Conservation (phyloP, 2,797 vertebrate species). For the Miichthys miiuy region DNA sequence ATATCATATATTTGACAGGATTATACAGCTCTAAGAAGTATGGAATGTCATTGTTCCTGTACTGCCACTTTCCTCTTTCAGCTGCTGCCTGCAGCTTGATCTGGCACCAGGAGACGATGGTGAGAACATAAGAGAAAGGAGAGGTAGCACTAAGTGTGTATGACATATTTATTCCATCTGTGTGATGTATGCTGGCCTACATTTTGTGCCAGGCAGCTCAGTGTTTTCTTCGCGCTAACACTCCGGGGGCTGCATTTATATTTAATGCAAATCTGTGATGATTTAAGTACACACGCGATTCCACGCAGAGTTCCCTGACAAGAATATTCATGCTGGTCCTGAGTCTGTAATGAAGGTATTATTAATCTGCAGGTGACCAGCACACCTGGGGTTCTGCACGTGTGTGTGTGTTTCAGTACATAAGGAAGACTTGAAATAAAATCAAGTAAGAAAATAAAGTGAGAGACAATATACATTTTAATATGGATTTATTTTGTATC, state of each 20-base stretch:
- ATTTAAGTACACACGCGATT: constrained; percentile 32
- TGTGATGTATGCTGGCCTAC: constrained; percentile 40
- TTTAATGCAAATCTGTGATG: constrained; percentile 53
- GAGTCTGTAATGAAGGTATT: background rate
- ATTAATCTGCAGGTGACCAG: background rate
- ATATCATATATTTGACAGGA: constrained; percentile 1
- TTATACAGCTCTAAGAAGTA: constrained; percentile 9
- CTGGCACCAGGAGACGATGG: background rate
- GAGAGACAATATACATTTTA: background rate
- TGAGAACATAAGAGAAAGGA: constrained; percentile 8
- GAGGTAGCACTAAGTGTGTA: background rate
- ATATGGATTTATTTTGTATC: background rate
- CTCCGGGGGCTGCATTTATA: constrained; percentile 32
- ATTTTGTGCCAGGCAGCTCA: constrained; percentile 41
- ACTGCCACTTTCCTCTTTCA: constrained; percentile 6
- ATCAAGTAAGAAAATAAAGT: no score
- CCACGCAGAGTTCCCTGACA: constrained; percentile 10
- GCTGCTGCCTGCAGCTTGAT: constrained; percentile 41
- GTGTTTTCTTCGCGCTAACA: background rate
- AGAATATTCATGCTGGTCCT: constrained; percentile 1
- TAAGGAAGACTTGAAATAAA: background rate
- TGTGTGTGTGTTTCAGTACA: background rate
- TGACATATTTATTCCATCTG: constrained; percentile 37
- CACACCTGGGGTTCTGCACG: background rate
- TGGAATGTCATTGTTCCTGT: constrained; percentile 1